Base-by-base conservation (phyloP, 2,113 vertebrate species). In the Sylvietta virens region DNA sequence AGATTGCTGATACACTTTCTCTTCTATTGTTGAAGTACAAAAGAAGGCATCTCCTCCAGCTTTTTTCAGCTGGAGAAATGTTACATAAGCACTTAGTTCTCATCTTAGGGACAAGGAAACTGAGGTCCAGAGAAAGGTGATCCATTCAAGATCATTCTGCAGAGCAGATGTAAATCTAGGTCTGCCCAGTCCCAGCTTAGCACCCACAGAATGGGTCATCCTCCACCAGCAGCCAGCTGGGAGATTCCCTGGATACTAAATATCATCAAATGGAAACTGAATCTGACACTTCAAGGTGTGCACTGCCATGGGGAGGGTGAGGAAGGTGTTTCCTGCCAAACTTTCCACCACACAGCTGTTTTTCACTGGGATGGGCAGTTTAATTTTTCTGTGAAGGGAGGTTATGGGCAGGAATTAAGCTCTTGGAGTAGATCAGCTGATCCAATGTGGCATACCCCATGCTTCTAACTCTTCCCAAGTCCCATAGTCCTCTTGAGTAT, bases 391-490 rank as follows among this genome's bases (percentile, higher is more conserved):
- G 1, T 1, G 1, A 61, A 76, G 53, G 33, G 2, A 3, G 15
- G 40, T 30, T 58, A 70, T 27, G 9, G 48, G 60, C 53, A 86
- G 67, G 88, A 85, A 82, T 56, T 40, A 87, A 80, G 65, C 77
- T 47, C 67, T 71, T 58, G 20, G 51, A 78, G 53, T 35, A 88
- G 37, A 88, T 78, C 81, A 65, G 70, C 66, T 92, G 70, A 94
- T 93, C 51, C 42, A 92, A 13, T 54, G 70, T 76, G 80, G 82
- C 94, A 91, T 74, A 60, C 26, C 42, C 70, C 21, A 8, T 78
- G 69, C 56, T 97, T 81, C 90, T 91, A 92, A 94, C 65, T 86
- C 82, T 82, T 87, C 33, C 51, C 64, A 71, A 57, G 45, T 90
- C 70, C 82, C 66, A 91, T 42, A 92, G 74, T 86, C 64, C 77